A percentile compares a stretch with the other conserved stretches of the same genome.
These are phyloP conservation scores for Gadus chalcogrammus DNA, from an alignment of 2,113 vertebrate genomes.

Conservation along the genomic window DNA sequence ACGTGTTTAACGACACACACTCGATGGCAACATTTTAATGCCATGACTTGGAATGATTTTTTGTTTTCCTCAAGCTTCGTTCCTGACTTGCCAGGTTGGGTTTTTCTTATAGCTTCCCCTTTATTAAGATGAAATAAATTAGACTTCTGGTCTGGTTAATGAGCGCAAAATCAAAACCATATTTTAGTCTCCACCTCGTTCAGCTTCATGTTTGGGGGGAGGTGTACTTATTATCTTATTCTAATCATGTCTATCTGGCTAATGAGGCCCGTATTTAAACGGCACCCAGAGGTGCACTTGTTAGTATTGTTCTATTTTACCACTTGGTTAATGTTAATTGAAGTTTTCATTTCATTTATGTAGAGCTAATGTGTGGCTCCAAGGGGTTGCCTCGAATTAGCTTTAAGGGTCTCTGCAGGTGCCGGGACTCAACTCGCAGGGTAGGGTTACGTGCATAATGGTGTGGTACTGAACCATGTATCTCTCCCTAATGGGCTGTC, in stretches of 20 bases:
- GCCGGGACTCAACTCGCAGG: conserved; percentile 46
- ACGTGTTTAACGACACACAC: too few relatives aligned
- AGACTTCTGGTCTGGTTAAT: too few relatives aligned
- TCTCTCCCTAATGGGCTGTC: conserved; percentile 53
- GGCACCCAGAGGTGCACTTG: conserved; percentile 59
- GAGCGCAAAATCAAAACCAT: too few relatives aligned
- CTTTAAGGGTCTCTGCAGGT: conserved; percentile 56
- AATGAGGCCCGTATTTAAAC: conserved; percentile 63
- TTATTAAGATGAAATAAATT: too few relatives aligned
- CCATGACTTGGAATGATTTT: too few relatives aligned
- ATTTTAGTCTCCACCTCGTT: conserved; percentile 32
- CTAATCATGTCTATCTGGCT: conserved; percentile 65
- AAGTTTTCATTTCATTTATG: conserved; percentile 60
- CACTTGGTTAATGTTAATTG: conserved; percentile 74
- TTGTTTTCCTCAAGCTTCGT: too few relatives aligned
- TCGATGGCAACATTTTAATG: too few relatives aligned
- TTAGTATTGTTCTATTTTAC: conserved; percentile 68
- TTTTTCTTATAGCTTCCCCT: too few relatives aligned
- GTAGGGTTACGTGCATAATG: conserved; percentile 43
- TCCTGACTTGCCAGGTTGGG: too few relatives aligned
- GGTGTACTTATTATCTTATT: conserved; percentile 51
- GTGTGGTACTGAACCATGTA: conserved; percentile 59
- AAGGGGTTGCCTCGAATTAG: conserved; percentile 57
- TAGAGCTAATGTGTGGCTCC: conserved; percentile 65
- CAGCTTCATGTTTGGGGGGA: conserved; percentile 27